Conservation (phyloP, 2,797 vertebrate species). For the Mastacembelus armatus region DNA sequence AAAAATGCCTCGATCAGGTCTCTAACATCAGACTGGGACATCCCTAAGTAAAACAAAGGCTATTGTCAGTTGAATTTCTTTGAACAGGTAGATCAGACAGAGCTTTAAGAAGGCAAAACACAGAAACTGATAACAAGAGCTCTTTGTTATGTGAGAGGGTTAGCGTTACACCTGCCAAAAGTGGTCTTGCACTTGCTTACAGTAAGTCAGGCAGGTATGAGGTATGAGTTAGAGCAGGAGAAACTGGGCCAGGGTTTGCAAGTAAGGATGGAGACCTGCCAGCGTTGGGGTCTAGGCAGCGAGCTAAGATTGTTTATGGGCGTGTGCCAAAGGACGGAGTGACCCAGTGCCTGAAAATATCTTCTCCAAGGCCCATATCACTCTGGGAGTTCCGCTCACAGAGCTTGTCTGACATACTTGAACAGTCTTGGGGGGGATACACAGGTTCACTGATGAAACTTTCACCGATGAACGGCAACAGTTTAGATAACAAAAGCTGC, state of each 20-base stretch:
- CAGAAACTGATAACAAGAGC: slow-evolving; percentile 20
- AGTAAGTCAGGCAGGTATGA: slow-evolving; percentile 29
- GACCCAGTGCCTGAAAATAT: slow-evolving; percentile 56
- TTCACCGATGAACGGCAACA: not conserved
- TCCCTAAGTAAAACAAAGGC: too few relatives aligned
- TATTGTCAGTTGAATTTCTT: not conserved
- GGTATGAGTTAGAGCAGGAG: slow-evolving; percentile 11
- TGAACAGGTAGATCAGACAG: not conserved
- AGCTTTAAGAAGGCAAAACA: not conserved
- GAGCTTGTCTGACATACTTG: slow-evolving; percentile 1
- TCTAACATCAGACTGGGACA: too few relatives aligned
- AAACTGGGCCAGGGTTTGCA: slow-evolving; percentile 35
- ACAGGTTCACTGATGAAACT: not conserved
- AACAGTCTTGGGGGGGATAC: not conserved
- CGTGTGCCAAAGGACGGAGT: slow-evolving; percentile 51
- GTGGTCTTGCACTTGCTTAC: not conserved
- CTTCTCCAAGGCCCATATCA: slow-evolving; percentile 15
- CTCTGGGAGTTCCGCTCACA: slow-evolving; percentile 19
- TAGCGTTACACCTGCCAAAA: slow-evolving; percentile 32
- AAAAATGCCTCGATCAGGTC: too few relatives aligned
- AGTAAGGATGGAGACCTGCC: slow-evolving; percentile 28
- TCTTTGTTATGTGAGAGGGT: slow-evolving; percentile 18
- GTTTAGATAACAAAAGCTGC: not conserved
- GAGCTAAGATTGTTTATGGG: slow-evolving; percentile 25
- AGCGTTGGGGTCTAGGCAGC: slow-evolving; percentile 29